Conservation (phyloP, 2,113 vertebrate species). For the Grantiella picta region DNA sequence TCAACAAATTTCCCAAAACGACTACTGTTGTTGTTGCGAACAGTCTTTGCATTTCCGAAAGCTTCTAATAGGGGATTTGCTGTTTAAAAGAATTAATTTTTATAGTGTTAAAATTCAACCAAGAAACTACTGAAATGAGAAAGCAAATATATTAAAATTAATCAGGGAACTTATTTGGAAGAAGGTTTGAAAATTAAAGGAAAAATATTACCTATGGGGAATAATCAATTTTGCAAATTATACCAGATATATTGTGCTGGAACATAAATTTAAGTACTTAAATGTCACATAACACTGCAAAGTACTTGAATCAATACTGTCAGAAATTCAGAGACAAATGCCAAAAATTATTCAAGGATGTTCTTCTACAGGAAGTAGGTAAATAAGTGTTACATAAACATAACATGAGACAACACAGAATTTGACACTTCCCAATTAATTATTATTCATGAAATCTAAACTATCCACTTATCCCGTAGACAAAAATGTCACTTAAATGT, state of each 20-base stretch:
- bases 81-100: slow-evolving; percentile 53
- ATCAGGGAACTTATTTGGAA: neutral
- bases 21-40: slow-evolving; percentile 98
- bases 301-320: neutral
- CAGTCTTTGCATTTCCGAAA: slow-evolving; percentile 97
- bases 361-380: neutral
- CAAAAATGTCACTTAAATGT: slow-evolving; percentile 36
- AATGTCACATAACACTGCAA: neutral
- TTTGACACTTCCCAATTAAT: neutral
- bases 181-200: neutral
- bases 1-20: slow-evolving; percentile 98
- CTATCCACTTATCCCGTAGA: neutral
- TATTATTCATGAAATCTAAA: neutral
- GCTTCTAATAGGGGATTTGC: slow-evolving; percentile 95
- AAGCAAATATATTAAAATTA: neutral
- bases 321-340: neutral
- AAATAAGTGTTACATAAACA: neutral
- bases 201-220: neutral
- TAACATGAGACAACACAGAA: neutral
- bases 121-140: neutral
- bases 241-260: neutral
- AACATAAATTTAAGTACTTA: neutral
- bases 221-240: neutral
- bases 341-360: neutral
- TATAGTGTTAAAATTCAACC: neutral